These are phyloP conservation scores for Enteromius radiatus DNA, from an alignment of 2,797 vertebrate genomes.

Conservation along the genomic window DNA sequence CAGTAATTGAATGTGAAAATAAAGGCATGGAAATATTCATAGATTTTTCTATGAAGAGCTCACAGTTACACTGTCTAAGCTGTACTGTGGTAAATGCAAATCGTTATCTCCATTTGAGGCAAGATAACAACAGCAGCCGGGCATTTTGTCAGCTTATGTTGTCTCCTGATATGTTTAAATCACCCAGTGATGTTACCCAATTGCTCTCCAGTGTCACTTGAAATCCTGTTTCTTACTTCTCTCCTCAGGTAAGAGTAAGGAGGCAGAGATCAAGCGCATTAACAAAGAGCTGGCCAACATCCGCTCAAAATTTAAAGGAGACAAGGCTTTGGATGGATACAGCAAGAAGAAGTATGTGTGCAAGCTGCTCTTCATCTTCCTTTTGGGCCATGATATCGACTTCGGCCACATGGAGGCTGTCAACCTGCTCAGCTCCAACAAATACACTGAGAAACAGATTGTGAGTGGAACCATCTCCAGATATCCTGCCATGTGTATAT, in stretches of 20 bases:
- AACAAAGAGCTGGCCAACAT: slow-evolving; percentile 95
- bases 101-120: neutral
- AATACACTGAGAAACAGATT: slow-evolving; percentile 93
- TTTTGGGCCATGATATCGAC: slow-evolving; percentile 90
- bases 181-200: neutral
- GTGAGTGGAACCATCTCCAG: slow-evolving; percentile 71
- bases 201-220: neutral
- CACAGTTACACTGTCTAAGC: neutral
- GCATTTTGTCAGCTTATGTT: slow-evolving; percentile 6
- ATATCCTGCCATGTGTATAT: neutral
- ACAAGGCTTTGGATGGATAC: slow-evolving; percentile 84
- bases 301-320: slow-evolving; percentile 92
- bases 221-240: neutral
- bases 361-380: slow-evolving; percentile 93
- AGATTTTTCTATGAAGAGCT: neutral
- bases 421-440: slow-evolving; percentile 92
- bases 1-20: neutral
- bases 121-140: neutral
- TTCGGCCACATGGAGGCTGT: slow-evolving; percentile 94
- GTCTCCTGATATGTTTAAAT: neutral
- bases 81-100: neutral
- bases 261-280: slow-evolving; percentile 92
- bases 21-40: neutral
- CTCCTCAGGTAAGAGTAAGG: slow-evolving; percentile 89
- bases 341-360: slow-evolving; percentile 94